A percentile compares a stretch with the other conserved stretches of the same genome.
These are phyloP conservation scores for Ceratosolen solmsi DNA, from an alignment of 1,140 invertebrate species.

Conservation along the genomic window DNA sequence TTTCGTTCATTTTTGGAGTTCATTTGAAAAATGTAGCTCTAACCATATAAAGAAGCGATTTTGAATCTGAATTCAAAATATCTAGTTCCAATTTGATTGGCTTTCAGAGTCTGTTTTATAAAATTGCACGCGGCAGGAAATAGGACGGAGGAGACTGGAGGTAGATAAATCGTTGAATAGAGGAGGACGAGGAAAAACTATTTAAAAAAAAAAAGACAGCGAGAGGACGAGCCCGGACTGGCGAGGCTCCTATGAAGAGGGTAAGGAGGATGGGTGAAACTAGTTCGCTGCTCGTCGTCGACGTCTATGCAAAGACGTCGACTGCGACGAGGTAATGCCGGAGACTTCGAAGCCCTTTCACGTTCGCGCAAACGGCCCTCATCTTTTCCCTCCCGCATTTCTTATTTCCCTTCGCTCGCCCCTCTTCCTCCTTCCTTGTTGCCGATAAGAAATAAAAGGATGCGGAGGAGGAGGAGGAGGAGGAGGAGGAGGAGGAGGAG, in stretches of 20 bases:
- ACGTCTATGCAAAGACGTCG: conserved; percentile 8
- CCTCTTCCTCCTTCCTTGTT: background rate
- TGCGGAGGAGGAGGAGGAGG: no score
- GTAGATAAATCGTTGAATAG: background rate
- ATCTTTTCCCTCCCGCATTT: conserved; percentile 31
- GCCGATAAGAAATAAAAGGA: conserved; percentile 22
- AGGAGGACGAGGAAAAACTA: background rate
- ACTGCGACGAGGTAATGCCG: background rate
- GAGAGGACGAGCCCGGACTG: no score
- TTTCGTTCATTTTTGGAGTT: background rate
- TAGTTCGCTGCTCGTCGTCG: background rate
- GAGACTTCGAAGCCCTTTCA: conserved; percentile 20
- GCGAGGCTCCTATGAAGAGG: no score
- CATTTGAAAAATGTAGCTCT: background rate
- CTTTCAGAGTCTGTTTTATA: background rate
- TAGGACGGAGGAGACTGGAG: background rate
- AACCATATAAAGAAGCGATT: background rate
- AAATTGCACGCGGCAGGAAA: background rate
- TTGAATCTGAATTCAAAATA: background rate
- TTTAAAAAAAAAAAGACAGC: background rate
- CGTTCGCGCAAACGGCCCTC: conserved; percentile 44
- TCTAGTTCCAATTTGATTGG: background rate
- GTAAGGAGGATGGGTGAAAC: conserved; percentile 7
- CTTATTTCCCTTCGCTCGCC: conserved; percentile 40
- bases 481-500: no score